phyloP scores from a whole-genome alignment of 2,113 vertebrate species.

The Malaclemys terrapin region DNA sequence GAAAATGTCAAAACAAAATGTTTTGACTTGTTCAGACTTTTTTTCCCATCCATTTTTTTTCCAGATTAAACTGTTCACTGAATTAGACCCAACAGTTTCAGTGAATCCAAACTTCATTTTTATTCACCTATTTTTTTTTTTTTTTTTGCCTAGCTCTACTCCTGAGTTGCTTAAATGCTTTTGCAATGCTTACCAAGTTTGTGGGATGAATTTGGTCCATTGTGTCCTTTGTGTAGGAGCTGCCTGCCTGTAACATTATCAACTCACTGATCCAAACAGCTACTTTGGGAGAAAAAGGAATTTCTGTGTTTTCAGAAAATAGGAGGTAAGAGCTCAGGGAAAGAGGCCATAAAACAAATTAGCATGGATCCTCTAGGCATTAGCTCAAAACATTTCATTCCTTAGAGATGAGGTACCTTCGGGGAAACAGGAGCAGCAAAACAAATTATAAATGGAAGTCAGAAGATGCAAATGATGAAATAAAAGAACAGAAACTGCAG shows the following conservation, averaged over 20 bases:
- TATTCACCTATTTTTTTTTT: background rate
- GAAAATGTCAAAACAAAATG: background rate
- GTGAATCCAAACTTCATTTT: background rate
- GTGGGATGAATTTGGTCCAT: background rate
- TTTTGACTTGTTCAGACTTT: background rate
- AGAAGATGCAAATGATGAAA: constrained; percentile 45
- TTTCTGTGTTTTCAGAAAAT: background rate
- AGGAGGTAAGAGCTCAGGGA: background rate
- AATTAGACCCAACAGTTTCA: background rate
- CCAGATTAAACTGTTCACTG: background rate
- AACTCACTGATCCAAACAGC: background rate
- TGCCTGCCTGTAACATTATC: background rate
- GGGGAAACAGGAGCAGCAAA: constrained; percentile 17
- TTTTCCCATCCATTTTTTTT: background rate
- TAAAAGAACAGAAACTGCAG: background rate
- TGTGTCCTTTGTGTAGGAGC: background rate
- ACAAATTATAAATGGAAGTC: constrained; percentile 53
- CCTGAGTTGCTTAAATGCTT: background rate
- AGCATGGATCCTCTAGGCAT: background rate
- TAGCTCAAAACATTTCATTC: constrained; percentile 6
- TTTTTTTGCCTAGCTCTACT: background rate
- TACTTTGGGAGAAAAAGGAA: background rate
- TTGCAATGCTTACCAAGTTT: background rate
- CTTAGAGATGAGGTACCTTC: background rate
- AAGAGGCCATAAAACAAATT: background rate